Evolutionary conservation across 2,113 vertebrate species (phyloP).

Genomic region (Lates calcarifer): DNA sequence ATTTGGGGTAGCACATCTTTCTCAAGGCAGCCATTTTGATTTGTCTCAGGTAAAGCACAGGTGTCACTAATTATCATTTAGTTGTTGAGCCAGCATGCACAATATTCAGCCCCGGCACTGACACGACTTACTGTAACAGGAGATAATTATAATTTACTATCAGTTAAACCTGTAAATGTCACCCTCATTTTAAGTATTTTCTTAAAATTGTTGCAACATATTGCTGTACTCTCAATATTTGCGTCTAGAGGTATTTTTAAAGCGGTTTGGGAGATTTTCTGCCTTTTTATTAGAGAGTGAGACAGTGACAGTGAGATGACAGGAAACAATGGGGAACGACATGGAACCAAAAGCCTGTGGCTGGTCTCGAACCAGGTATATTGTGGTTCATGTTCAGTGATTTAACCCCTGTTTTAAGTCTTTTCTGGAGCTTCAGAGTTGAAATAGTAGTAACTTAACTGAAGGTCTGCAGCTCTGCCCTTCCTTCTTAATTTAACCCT

Average conservation of each 20-base stretch:
- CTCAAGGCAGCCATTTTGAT: background rate
- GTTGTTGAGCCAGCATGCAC: background rate
- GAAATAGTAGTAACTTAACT: too few species aligned
- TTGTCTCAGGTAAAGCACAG: background rate
- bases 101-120: background rate
- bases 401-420: too few species aligned
- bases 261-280: background rate
- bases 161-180: too few species aligned
- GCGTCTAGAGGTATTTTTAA: background rate
- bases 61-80: background rate
- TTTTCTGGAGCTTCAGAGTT: too few species aligned
- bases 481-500: background rate
- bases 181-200: too few species aligned
- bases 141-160: too few species aligned
- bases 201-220: background rate
- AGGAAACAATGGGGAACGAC: too few species aligned
- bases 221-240: background rate
- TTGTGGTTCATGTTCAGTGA: too few species aligned
- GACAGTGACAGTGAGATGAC: too few species aligned
- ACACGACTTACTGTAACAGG: background rate
- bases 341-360: too few species aligned
- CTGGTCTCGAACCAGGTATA: too few species aligned
- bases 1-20: background rate
- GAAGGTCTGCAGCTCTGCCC: background rate
- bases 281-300: background rate